A percentile compares a stretch with the other conserved stretches of the same genome.
phyloP scores from a whole-genome alignment of 2,888 invertebrate species.

The Acheta domesticus region DNA sequence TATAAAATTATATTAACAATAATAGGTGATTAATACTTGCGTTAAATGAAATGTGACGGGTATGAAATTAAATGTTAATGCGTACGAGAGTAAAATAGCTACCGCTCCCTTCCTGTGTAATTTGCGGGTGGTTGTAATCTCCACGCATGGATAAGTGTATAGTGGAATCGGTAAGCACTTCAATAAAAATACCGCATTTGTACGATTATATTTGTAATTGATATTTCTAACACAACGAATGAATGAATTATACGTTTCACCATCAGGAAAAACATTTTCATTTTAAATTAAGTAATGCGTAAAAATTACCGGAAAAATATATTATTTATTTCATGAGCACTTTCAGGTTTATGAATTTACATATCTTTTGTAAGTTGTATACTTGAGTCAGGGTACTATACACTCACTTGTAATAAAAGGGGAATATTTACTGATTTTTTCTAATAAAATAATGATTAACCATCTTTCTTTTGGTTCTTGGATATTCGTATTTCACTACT shows the following conservation, averaged over 20 bases:
- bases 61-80: slow-evolving; percentile 18
- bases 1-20: slow-evolving; percentile 9
- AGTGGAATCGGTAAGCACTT: neutral
- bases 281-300: neutral
- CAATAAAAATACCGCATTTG: neutral
- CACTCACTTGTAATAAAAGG: too few relatives aligned
- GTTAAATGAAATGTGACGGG: slow-evolving; percentile 6
- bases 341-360: too few relatives aligned
- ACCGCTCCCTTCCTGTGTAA: neutral
- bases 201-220: neutral
- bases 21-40: slow-evolving; percentile 9
- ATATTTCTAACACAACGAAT: neutral
- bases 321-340: too few relatives aligned
- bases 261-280: neutral
- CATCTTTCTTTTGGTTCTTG: too few relatives aligned
- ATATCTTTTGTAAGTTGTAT: too few relatives aligned
- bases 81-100: neutral
- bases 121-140: neutral
- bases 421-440: too few relatives aligned
- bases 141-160: neutral
- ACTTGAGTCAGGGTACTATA: too few relatives aligned
- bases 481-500: too few relatives aligned
- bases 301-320: too few relatives aligned
- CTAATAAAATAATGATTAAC: too few relatives aligned
- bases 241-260: neutral